Conservation (phyloP, 2,113 vertebrate genomes). For the Oryzias celebensis region DNA sequence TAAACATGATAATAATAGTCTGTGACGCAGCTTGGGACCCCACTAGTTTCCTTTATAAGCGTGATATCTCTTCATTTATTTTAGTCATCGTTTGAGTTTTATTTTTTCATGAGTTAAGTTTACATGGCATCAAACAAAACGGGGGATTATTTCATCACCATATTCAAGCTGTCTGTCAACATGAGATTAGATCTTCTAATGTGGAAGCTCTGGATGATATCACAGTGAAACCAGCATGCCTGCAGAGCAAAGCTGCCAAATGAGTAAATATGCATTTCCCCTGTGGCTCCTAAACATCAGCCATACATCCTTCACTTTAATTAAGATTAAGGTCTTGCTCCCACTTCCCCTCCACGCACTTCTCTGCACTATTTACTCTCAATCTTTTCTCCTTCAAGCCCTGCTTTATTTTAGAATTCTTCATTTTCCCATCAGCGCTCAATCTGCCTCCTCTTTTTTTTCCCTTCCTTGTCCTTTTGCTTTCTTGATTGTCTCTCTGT, state of each 20-base stretch:
- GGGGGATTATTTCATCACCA: constrained; percentile 33
- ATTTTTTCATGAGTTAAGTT: constrained; percentile 9
- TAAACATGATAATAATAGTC: constrained; percentile 15
- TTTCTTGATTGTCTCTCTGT: constrained; percentile 45
- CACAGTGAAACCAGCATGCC: constrained; percentile 62
- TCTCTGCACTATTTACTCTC: constrained; percentile 20
- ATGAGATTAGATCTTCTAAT: constrained; percentile 62
- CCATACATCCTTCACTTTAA: constrained; percentile 67
- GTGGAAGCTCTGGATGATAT: constrained; percentile 57
- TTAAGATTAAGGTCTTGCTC: constrained; percentile 58
- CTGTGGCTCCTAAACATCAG: constrained; percentile 59
- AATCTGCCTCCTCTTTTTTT: neutral
- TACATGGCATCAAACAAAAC: constrained; percentile 20
- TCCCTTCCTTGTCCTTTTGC: constrained; percentile 12
- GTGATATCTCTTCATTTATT: no score
- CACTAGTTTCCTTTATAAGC: no score
- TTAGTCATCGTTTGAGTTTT: no score
- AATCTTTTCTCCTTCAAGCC: constrained; percentile 5
- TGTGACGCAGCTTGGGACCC: constrained; percentile 23
- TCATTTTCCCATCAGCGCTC: neutral
- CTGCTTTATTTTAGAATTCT: constrained; percentile 8
- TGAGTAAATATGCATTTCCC: constrained; percentile 64
- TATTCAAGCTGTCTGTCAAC: constrained; percentile 58
- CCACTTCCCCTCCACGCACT: constrained; percentile 31
- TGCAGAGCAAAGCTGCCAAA: constrained; percentile 62